phyloP scores from a whole-genome alignment of 2,888 invertebrate genomes.

The Philopedon plagiatum region DNA sequence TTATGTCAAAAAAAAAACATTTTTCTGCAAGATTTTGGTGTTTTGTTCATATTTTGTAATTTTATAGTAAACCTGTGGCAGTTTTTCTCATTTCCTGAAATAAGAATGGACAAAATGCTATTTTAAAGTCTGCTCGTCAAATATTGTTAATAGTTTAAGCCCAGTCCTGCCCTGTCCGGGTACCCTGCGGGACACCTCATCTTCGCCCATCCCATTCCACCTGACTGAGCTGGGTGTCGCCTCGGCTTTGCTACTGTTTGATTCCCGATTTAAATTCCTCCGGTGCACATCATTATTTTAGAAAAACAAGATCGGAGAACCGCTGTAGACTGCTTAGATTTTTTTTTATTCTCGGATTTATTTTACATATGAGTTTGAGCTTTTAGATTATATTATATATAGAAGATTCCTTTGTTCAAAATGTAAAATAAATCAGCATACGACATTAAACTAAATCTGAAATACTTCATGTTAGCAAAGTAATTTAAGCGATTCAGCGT shows the following conservation, averaged over 20 bases:
- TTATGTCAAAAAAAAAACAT: too few species aligned
- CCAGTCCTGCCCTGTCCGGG: conserved; percentile 21
- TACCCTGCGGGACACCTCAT: conserved; percentile 44
- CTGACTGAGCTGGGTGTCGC: conserved; percentile 46
- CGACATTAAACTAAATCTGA: too few species aligned
- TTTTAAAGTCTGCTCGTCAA: too few species aligned
- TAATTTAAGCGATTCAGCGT: too few species aligned
- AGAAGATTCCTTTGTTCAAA: not conserved
- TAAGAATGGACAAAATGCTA: too few species aligned
- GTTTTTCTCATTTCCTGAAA: too few species aligned
- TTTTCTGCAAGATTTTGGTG: too few species aligned
- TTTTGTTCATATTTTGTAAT: too few species aligned
- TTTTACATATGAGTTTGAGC: conserved; percentile 36
- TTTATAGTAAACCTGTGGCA: too few species aligned
- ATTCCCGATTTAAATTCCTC: conserved; percentile 53
- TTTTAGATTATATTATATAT: conserved; percentile 23
- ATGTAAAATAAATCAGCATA: too few species aligned
- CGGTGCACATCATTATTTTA: conserved; percentile 44
- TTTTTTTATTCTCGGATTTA: conserved; percentile 33
- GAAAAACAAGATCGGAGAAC: conserved; percentile 36
- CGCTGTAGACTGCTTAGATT: conserved; percentile 26
- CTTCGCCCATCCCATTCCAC: conserved; percentile 48
- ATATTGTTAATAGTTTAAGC: too few species aligned
- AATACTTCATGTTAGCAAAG: too few species aligned
- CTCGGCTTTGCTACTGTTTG: conserved; percentile 52